Evolutionary conservation across 2,888 invertebrate genomes (phyloP), one percentile per base, ranked within the genome.

Genomic region (Mesorhabditis belari): DNA sequence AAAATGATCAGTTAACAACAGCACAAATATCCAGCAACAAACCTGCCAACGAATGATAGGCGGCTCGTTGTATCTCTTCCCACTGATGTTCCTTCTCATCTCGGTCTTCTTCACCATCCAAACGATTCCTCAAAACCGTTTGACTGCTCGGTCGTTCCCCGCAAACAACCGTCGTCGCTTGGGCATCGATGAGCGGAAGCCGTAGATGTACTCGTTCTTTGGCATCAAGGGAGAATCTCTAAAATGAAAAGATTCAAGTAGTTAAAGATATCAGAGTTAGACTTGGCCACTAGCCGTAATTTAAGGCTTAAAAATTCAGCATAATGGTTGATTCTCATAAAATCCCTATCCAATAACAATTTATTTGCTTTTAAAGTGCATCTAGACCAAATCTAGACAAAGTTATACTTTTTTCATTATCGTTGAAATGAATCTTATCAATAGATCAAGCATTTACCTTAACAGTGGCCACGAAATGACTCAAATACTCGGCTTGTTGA

Each of bases 31-130:
- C 23, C 4, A 29, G 17, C 54, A 17, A n/a, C 56, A 19, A 27
- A 52, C 74, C 74, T 21, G 65, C 67, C 0, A 71, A 53, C 1
- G 67, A 61, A 29, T 73, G 63, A 58, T 67, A 76, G 3, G 71
- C 74, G 9, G 73, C 66, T 29, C 76, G 55, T 58, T 76, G 65
- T 24, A 76, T 58, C 4, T 64, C 62, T 6, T 57, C 53, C 76
- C 76, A 76, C 19, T 55, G 62, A n/a, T 62, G 64, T n/a, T n/a
- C n/a, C n/a, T n/a, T n/a, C n/a, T n/a, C n/a, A n/a, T n/a, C n/a
- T n/a, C n/a, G n/a, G 26, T 63, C 61, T 35, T 67, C 66, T 27
- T 58, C 60, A 5, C 61, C 63, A 26, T 61, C 67, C 26, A 9
- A n/a, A 35, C 44, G 12, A n/a, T n/a, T 35, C 44, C 44, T 35